Evolutionary conservation across 2,113 vertebrate species (phyloP), one percentile per base, ranked within the genome.

Genomic region (Phasianus colchicus): DNA sequence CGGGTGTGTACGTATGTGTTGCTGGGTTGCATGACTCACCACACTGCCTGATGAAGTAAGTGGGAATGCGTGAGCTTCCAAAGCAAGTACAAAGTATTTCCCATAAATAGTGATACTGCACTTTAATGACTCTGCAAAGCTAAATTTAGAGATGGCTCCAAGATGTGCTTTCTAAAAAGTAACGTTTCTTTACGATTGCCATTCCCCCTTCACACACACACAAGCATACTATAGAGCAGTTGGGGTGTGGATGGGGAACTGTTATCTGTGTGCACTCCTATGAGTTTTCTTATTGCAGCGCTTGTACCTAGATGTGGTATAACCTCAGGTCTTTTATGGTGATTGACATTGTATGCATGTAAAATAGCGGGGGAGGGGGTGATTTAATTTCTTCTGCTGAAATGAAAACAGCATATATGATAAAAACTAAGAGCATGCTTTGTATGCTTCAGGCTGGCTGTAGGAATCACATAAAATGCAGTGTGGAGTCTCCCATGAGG

Each of bases 31-130:
- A 7, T 93, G 95, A 95, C 78, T 94, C 91, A 94, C 91, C 40
- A 67, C 78, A 34, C 58, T 42, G 91, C 82, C 79, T 63, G 87
- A 76, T 64, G 89, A 89, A 72, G 85, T 67, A 42, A 89, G 66
- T 73, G 74, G 75, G 58, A 43, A 83, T 58, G 66, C 0, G 0
- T 67, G 61, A 64, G 75, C 80, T 86, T 93, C 90, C 75, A 74
- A 52, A 88, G 69, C 82, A 36, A 86, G 66, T 90, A 50, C 52
- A 25, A 87, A 79, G 75, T 66, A 18, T 88, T 95, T 87, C 22
- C 96, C 83, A 78, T 91, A 94, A 97, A 91, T 77, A 94, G 94
- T 5, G 63, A 84, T 89, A 50, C 77, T 60, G 47, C 61, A 27
- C 60, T 61, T 87, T 60, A 74, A 73, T 67, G 88, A 86, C 86